Evolutionary conservation across 2,797 vertebrate genomes (phyloP).

Genomic region (Lagocephalus sceleratus): DNA sequence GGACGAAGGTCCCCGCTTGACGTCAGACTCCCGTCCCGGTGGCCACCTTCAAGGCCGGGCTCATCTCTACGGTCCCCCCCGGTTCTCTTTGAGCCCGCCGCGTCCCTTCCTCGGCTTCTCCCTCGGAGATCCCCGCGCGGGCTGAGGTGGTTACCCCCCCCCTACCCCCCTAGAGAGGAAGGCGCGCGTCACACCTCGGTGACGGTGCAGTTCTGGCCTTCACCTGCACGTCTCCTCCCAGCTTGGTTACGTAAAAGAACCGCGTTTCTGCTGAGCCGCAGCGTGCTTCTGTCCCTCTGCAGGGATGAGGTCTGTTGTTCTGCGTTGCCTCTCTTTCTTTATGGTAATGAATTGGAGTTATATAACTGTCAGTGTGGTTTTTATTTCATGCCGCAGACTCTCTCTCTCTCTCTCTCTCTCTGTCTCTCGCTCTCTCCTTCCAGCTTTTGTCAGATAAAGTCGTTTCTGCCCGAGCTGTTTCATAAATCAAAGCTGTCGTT

Average conservation of each 20-base stretch:
- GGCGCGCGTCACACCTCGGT: constrained; percentile 23
- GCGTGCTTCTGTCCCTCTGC: constrained; percentile 30
- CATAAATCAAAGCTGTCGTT: constrained; percentile 20
- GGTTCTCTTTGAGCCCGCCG: not conserved
- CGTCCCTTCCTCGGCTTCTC: constrained; percentile 22
- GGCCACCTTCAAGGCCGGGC: not conserved
- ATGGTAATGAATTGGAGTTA: constrained; percentile 51
- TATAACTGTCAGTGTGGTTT: constrained; percentile 36
- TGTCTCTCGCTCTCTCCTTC: too few species aligned
- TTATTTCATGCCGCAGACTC: constrained; percentile 33
- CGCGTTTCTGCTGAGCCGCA: constrained; percentile 4
- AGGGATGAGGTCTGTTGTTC: constrained; percentile 31
- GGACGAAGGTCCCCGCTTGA: constrained; percentile 38
- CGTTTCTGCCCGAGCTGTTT: constrained; percentile 12
- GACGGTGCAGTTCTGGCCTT: too few species aligned
- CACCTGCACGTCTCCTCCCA: not conserved
- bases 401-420: too few species aligned
- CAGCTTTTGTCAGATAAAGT: constrained; percentile 21
- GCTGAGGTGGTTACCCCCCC: constrained; percentile 31
- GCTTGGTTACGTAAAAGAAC: constrained; percentile 1
- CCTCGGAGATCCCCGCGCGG: constrained; percentile 30
- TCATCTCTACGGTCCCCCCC: constrained; percentile 25
- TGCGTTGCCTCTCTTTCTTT: constrained; percentile 26
- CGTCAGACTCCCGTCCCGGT: constrained; percentile 4
- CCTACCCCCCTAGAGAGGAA: too few species aligned